Evolutionary conservation across 2,888 invertebrate genomes (phyloP).

Genomic region (Leptopilina myrica): DNA sequence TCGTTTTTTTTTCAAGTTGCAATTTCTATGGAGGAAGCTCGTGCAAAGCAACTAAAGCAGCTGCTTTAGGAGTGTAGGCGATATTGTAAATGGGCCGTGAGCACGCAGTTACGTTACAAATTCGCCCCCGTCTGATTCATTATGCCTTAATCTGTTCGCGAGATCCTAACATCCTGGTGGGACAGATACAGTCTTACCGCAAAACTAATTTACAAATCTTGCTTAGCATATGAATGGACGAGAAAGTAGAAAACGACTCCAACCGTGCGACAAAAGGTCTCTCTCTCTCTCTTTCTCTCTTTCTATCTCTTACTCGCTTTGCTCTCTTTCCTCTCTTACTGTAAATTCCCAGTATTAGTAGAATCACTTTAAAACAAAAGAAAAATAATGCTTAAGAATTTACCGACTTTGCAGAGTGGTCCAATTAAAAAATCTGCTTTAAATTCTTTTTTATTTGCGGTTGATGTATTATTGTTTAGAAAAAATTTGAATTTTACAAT

Average conservation of each 20-base stretch:
- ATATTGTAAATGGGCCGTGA: conserved; percentile 53
- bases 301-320: too few relatives aligned
- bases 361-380: conserved; percentile 5
- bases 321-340: too few relatives aligned
- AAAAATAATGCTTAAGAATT: conserved; percentile 1
- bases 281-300: not conserved
- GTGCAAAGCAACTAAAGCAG: conserved; percentile 44
- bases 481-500: too few relatives aligned
- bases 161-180: conserved; percentile 31
- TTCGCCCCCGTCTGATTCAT: conserved; percentile 55
- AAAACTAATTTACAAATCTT: conserved; percentile 20
- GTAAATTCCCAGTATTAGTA: not conserved
- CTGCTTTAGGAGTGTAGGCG: conserved; percentile 48
- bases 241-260: conserved; percentile 7
- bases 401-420: not conserved
- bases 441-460: too few relatives aligned
- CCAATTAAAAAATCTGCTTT: not conserved
- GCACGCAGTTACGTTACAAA: conserved; percentile 57
- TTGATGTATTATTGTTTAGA: too few relatives aligned
- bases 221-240: not conserved
- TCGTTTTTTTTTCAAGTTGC: conserved; percentile 10
- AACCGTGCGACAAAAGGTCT: conserved; percentile 5
- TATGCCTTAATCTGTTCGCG: conserved; percentile 52
- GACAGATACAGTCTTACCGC: conserved; percentile 32
- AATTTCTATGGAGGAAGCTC: conserved; percentile 29